Percentiles rank a stretch among this genome's conserved stretches.
Evolutionary conservation across 2,888 invertebrate genomes (phyloP).

Genomic region (Diaphora mendica): DNA sequence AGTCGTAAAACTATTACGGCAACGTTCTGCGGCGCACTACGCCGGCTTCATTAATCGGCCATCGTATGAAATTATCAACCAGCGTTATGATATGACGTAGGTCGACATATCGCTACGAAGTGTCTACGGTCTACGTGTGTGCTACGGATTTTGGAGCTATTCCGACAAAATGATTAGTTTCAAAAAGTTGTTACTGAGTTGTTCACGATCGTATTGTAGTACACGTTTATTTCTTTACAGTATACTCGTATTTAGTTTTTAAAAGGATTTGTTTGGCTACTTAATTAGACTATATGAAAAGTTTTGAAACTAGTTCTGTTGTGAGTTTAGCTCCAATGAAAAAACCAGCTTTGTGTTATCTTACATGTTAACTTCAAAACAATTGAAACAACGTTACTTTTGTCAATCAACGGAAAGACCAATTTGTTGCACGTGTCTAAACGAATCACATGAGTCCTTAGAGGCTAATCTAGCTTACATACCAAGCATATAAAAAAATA

Average conservation of each 20-base stretch:
- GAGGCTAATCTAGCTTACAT: too few relatives aligned
- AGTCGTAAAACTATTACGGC: constrained; percentile 85
- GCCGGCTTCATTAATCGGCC: constrained; percentile 84
- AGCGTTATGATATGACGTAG: constrained; percentile 77
- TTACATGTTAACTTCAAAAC: not conserved
- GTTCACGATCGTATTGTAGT: not conserved
- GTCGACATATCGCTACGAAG: constrained; percentile 65
- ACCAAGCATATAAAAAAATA: not conserved
- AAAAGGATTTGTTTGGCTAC: not conserved
- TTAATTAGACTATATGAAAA: not conserved
- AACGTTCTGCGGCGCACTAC: constrained; percentile 78
- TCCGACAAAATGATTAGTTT: constrained; percentile 42
- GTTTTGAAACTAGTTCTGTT: not conserved
- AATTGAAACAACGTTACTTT: not conserved
- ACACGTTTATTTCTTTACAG: not conserved
- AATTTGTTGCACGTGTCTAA: not conserved
- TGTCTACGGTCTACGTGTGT: constrained; percentile 47
- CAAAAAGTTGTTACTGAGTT: constrained; percentile 20
- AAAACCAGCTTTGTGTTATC: not conserved
- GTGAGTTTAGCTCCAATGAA: not conserved
- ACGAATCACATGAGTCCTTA: not conserved
- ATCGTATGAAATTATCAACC: constrained; percentile 82
- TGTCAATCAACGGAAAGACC: too few relatives aligned
- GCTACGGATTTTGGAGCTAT: constrained; percentile 30
- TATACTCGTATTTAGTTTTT: not conserved